phyloP scores from a whole-genome alignment of 2,888 invertebrate species.

The Thera britannica region DNA sequence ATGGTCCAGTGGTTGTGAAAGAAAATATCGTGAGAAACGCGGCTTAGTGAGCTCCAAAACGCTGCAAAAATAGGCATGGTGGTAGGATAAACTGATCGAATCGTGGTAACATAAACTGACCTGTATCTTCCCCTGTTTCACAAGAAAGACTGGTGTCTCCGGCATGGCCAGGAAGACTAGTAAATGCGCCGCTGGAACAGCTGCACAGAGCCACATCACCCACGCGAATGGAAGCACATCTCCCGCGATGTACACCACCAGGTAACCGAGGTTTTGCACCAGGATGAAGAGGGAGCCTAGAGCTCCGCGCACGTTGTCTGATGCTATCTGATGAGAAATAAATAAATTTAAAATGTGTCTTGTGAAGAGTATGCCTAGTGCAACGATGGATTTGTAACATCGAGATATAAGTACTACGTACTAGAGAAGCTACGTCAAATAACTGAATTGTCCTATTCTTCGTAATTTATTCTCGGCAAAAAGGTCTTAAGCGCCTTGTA shows the following conservation, averaged over 20 bases:
- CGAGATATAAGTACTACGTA: no score
- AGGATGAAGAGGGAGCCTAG: constrained; percentile 78
- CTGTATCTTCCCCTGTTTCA: constrained; percentile 75
- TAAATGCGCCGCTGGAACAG: constrained; percentile 69
- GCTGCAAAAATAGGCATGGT: no score
- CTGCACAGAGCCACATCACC: constrained; percentile 75
- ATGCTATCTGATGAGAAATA: constrained; percentile 63
- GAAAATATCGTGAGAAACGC: no score
- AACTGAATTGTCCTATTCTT: no score
- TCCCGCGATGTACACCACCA: constrained; percentile 75
- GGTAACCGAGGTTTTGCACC: constrained; percentile 77
- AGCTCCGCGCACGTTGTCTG: constrained; percentile 76
- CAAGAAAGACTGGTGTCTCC: constrained; percentile 77
- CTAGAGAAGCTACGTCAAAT: no score
- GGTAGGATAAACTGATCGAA: no score
- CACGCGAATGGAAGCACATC: constrained; percentile 69
- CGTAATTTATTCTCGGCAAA: no score
- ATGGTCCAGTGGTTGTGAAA: no score
- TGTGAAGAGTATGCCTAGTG: not conserved
- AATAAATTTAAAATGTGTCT: not conserved
- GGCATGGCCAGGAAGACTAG: constrained; percentile 74
- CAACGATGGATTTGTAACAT: no score
- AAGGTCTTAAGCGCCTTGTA: no score
- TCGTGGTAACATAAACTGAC: constrained; percentile 46
- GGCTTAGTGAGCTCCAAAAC: no score